A percentile compares a stretch with the other conserved stretches of the same genome.
phyloP scores from a whole-genome alignment of 2,888 invertebrate genomes.

The Stenurella melanura region DNA sequence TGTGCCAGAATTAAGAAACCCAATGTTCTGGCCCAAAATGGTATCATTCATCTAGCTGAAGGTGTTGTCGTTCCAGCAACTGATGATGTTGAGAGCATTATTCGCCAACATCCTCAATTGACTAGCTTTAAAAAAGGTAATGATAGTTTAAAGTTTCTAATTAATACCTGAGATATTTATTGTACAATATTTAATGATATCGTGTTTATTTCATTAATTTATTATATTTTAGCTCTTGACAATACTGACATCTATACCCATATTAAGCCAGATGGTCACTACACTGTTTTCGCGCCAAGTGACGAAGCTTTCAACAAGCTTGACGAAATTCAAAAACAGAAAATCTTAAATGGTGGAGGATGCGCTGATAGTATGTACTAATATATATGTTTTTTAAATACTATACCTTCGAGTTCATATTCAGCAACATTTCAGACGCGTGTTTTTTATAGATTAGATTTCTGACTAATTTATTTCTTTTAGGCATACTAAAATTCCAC shows the following conservation, averaged over 20 bases:
- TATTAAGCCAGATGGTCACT: slow-evolving; percentile 76
- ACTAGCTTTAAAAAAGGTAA: slow-evolving; percentile 76
- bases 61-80: slow-evolving; percentile 77
- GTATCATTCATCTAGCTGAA: slow-evolving; percentile 80
- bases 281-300: slow-evolving; percentile 81
- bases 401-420: no score
- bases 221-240: slow-evolving; percentile 75
- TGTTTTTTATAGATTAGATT: no score
- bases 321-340: slow-evolving; percentile 74
- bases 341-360: slow-evolving; percentile 76
- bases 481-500: slow-evolving; percentile 81
- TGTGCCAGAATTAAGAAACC: slow-evolving; percentile 79
- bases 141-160: slow-evolving; percentile 33
- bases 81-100: slow-evolving; percentile 76
- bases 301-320: slow-evolving; percentile 81
- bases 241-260: slow-evolving; percentile 76
- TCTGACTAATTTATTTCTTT: slow-evolving; percentile 21
- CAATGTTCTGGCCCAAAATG: slow-evolving; percentile 80
- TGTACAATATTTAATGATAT: not conserved
- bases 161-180: not conserved
- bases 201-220: not conserved
- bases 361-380: slow-evolving; percentile 78
- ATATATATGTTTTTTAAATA: not conserved
- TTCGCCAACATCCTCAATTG: slow-evolving; percentile 77
- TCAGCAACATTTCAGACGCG: no score